Conservation (phyloP, 2,113 vertebrate species). For the Laticauda laticaudata region DNA sequence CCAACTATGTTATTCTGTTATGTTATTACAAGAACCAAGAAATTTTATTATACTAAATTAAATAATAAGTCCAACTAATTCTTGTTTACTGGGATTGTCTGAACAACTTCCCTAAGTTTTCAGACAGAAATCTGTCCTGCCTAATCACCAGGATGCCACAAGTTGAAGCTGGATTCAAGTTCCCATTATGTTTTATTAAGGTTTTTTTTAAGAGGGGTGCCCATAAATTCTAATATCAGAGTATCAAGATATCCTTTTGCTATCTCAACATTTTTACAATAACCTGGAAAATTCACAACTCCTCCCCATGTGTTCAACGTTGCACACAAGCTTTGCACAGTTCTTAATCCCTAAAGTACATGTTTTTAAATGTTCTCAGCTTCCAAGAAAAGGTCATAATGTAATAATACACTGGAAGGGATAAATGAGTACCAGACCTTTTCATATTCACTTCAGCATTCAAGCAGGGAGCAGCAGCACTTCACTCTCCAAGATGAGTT, state of each 20-base stretch:
- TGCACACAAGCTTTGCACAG: background rate
- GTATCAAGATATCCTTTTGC: background rate
- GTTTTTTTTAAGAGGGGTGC: background rate
- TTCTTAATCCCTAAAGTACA: background rate
- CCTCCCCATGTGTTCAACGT: background rate
- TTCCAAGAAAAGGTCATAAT: background rate
- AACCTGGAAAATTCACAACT: background rate
- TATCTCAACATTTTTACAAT: background rate
- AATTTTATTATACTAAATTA: background rate
- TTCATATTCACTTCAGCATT: background rate
- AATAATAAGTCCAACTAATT: background rate
- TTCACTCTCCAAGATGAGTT: background rate
- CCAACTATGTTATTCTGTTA: background rate
- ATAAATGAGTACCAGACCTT: background rate
- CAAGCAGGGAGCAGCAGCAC: background rate
- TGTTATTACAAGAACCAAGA: background rate
- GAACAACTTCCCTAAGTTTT: background rate
- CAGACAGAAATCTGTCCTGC: background rate
- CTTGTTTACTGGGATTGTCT: background rate
- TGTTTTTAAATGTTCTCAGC: background rate
- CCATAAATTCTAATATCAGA: background rate
- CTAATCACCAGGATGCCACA: background rate
- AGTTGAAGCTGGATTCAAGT: background rate
- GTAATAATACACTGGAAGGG: background rate
- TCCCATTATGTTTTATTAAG: background rate